A percentile compares a stretch with the other conserved stretches of the same genome.
phyloP scores from a whole-genome alignment of 2,888 invertebrate species.

The Stenurella melanura region DNA sequence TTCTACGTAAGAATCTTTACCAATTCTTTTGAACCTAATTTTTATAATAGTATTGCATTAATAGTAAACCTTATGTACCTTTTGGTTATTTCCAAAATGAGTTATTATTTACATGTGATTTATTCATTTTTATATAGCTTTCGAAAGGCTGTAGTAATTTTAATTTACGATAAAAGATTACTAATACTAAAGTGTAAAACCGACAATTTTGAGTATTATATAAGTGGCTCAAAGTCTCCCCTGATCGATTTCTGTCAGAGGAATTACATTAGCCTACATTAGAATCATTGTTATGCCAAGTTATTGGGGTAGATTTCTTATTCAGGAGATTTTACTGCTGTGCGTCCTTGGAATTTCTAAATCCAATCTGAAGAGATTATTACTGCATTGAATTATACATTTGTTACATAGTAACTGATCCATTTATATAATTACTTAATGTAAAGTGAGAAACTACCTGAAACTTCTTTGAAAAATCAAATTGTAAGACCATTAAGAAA shows the following conservation, averaged over 20 bases:
- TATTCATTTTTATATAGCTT: too few species aligned
- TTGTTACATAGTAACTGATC: neutral
- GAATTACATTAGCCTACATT: slow-evolving; percentile 53
- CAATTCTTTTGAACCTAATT: too few species aligned
- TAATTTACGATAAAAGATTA: neutral
- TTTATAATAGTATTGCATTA: too few species aligned
- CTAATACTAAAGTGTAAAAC: neutral
- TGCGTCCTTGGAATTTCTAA: slow-evolving; percentile 15
- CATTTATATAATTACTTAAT: neutral
- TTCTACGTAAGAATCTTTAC: too few species aligned
- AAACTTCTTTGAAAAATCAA: too few species aligned
- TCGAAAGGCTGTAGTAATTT: neutral
- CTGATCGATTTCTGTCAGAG: slow-evolving; percentile 32
- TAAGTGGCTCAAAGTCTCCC: slow-evolving; percentile 2
- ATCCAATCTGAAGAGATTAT: neutral
- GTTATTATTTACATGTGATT: too few species aligned
- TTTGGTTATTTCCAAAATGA: too few species aligned
- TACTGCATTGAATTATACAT: neutral
- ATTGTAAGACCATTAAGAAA: too few species aligned
- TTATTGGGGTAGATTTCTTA: slow-evolving; percentile 6
- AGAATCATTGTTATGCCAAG: slow-evolving; percentile 27
- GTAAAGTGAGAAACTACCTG: neutral
- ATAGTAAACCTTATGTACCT: too few species aligned
- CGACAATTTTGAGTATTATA: neutral
- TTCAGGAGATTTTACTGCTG: slow-evolving; percentile 1